Evolutionary conservation across 2,797 vertebrate genomes (phyloP), one percentile per base, ranked within the genome.

Genomic region (Coranthus polyacanthus): DNA sequence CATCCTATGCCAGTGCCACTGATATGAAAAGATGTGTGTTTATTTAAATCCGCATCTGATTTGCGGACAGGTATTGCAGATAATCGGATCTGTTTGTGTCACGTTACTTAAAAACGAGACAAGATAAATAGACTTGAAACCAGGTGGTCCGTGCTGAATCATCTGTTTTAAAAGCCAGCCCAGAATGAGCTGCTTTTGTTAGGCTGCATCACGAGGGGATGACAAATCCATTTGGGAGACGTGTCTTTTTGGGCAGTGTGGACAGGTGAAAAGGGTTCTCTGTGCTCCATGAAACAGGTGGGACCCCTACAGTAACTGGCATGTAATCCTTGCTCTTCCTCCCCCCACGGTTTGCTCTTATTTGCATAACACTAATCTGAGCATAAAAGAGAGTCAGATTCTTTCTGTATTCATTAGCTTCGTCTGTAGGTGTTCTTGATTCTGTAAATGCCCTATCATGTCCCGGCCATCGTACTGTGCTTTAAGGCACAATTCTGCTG

Each of bases 221-320:
- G 55, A 78, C 64, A 63, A 64, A 68, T 15, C 51, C 51, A 15
- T 57, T 42, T 46, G 58, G 59, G 79, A 70, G 20, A 32, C 2
- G 22, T 45, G 37, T 38, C 71, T 67, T 78, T 39, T 39, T 49
- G 54, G 57, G 15, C 69, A 60, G 59, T 1, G 38, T 53, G 75
- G 72, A 70, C 78, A 83, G 83, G 85, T 88, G 83, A 89, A 89
- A 89, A 77, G 70, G 76, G 64, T 84, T 57, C 24, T 77, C 53
- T 75, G 75, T 75, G 71, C 45, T 65, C 85, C 78, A 89, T 79
- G 71, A 88, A 92, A 92, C 91, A 92, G 88, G 89, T 90, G 86
- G 81, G 79, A 87, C 81, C 85, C 86, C 81, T 68, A 64, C 65
- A 75, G 87, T 83, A 72, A 65, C 78, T 86, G 84, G 84, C 84